Percentiles rank a stretch among this genome's conserved stretches.
Evolutionary conservation across 2,113 vertebrate genomes (phyloP).

Genomic region (Emydura subglobosa): DNA sequence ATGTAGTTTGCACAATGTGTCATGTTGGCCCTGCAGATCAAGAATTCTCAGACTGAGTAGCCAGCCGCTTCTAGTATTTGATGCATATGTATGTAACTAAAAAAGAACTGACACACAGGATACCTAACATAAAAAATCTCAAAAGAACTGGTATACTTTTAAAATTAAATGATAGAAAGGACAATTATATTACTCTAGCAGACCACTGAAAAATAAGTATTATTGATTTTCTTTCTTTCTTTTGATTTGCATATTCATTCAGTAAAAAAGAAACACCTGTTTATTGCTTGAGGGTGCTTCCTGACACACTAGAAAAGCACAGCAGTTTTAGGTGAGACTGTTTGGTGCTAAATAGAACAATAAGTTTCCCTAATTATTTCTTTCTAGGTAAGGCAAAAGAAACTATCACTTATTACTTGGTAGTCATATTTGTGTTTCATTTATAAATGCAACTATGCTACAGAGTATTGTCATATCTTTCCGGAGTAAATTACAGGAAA

Average conservation of each 20-base stretch:
- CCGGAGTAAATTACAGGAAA: conserved; percentile 70
- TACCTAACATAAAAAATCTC: conserved; percentile 45
- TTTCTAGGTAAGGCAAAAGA: conserved; percentile 60
- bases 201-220: neutral
- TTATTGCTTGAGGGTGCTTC: conserved; percentile 45
- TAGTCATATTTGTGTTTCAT: conserved; percentile 56
- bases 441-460: conserved; percentile 52
- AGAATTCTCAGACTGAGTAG: conserved; percentile 42
- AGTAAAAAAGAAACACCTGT: conserved; percentile 60
- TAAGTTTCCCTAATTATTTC: conserved; percentile 8
- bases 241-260: conserved; percentile 58
- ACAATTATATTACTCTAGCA: conserved; percentile 14
- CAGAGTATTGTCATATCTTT: conserved; percentile 60
- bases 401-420: conserved; percentile 24
- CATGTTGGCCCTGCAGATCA: conserved; percentile 66
- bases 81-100: conserved; percentile 11
- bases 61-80: conserved; percentile 22
- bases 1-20: conserved; percentile 65
- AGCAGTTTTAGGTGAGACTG: conserved; percentile 27
- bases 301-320: conserved; percentile 45
- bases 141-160: neutral
- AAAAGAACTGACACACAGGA: conserved; percentile 52
- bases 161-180: conserved; percentile 44
- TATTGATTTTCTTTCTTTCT: conserved; percentile 35
- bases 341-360: conserved; percentile 15